Conservation (phyloP, 2,113 vertebrate genomes). For the Alosa alosa region DNA sequence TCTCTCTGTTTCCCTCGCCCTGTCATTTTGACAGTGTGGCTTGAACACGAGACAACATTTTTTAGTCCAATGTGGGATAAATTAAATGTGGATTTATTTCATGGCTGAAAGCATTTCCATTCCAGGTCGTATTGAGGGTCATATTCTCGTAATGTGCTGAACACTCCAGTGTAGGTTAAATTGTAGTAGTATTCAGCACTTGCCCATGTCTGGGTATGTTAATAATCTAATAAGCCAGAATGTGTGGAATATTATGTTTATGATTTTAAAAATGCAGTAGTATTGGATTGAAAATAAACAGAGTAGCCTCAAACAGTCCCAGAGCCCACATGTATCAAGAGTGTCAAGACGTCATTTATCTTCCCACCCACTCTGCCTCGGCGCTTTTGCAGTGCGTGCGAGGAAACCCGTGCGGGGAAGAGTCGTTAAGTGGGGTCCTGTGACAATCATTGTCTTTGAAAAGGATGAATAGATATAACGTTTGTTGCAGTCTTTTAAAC, state of each 20-base stretch:
- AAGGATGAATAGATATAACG: neutral
- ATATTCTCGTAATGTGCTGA: constrained; percentile 49
- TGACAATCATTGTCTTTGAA: neutral
- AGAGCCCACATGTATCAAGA: neutral
- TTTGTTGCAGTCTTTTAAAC: neutral
- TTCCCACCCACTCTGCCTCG: neutral
- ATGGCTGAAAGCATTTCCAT: constrained; percentile 55
- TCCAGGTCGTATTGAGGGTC: constrained; percentile 46
- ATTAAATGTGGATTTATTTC: constrained; percentile 66
- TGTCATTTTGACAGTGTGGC: constrained; percentile 61
- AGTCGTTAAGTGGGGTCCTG: neutral
- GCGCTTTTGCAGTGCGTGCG: neutral
- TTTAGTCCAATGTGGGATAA: constrained; percentile 63
- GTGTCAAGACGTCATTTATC: neutral
- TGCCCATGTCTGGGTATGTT: constrained; percentile 28
- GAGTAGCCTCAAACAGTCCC: neutral
- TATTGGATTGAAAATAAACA: neutral
- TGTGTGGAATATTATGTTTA: constrained; percentile 5
- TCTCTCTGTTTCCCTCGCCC: constrained; percentile 35
- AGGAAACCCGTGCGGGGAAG: too few species aligned
- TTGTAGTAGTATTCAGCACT: neutral
- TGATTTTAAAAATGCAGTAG: neutral
- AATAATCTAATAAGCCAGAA: constrained; percentile 19
- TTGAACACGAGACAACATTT: constrained; percentile 63
- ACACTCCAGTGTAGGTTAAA: constrained; percentile 40